A percentile compares a stretch with the other conserved stretches of the same genome.
These are phyloP conservation scores for Tholera decimalis DNA, from an alignment of 2,888 invertebrate genomes.

Conservation along the genomic window DNA sequence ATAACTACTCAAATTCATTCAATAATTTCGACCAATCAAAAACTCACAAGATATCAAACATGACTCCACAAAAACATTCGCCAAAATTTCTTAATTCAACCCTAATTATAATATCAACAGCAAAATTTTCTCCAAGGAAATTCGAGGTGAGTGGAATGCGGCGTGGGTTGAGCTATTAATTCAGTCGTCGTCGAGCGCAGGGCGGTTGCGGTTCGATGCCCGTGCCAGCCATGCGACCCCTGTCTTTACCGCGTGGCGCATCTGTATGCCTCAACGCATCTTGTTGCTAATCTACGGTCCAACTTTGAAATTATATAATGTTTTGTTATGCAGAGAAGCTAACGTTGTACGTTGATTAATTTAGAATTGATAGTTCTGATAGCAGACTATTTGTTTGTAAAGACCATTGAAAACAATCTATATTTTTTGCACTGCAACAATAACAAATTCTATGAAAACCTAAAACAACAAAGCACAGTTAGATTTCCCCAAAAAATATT, in stretches of 20 bases:
- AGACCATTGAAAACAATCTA: background rate
- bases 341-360: background rate
- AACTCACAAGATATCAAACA: background rate
- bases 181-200: slow-evolving; percentile 70
- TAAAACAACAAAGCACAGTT: background rate
- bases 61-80: slow-evolving; percentile 11
- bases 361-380: background rate
- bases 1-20: too few relatives aligned
- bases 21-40: background rate
- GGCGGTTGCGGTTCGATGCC: slow-evolving; percentile 75
- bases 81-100: slow-evolving; percentile 49
- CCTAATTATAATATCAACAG: slow-evolving; percentile 60
- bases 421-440: background rate
- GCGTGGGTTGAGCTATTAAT: slow-evolving; percentile 71
- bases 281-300: slow-evolving; percentile 59
- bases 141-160: slow-evolving; percentile 51
- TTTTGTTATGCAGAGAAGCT: background rate
- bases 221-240: slow-evolving; percentile 63
- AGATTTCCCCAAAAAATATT: background rate
- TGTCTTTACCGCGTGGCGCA: slow-evolving; percentile 68
- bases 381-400: background rate
- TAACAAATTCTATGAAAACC: background rate
- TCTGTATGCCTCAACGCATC: slow-evolving; percentile 60
- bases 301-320: slow-evolving; percentile 42
- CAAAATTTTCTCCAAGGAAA: slow-evolving; percentile 52